phyloP scores from a whole-genome alignment of 2,888 invertebrate species.

The Crocallis elinguaria region DNA sequence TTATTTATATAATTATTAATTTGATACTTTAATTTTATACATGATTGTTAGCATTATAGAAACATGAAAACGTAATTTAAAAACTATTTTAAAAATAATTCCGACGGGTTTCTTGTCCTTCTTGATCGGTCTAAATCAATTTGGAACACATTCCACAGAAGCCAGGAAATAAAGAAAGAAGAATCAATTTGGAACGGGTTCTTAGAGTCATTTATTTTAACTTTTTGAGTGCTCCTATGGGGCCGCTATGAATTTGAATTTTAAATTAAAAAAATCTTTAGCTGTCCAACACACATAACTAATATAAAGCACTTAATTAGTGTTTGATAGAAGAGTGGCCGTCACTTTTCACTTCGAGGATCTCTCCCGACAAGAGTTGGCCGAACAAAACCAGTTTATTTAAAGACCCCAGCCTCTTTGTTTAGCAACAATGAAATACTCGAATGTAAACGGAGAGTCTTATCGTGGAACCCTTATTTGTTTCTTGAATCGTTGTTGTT shows the following conservation, averaged over 20 bases:
- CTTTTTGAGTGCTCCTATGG: no score
- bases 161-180: not conserved
- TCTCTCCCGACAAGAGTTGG: conserved; percentile 46
- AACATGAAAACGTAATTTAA: no score
- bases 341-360: conserved; percentile 4
- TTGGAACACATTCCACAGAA: no score
- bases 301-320: conserved; percentile 4
- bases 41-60: no score
- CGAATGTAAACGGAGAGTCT: conserved; percentile 69
- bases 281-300: not conserved
- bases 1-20: no score
- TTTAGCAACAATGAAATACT: conserved; percentile 73
- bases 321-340: conserved; percentile 1
- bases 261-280: no score
- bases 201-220: no score
- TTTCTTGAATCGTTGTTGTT: conserved; percentile 66
- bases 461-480: conserved; percentile 74
- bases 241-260: no score
- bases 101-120: no score
- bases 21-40: no score
- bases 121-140: no score
- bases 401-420: conserved; percentile 63
- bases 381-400: conserved; percentile 68
- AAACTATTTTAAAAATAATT: no score
- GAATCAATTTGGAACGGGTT: not conserved